A percentile compares a stretch with the other conserved stretches of the same genome.
Conservation (phyloP, 2,797 vertebrate genomes). For the Sarcophilus harrisii region DNA sequence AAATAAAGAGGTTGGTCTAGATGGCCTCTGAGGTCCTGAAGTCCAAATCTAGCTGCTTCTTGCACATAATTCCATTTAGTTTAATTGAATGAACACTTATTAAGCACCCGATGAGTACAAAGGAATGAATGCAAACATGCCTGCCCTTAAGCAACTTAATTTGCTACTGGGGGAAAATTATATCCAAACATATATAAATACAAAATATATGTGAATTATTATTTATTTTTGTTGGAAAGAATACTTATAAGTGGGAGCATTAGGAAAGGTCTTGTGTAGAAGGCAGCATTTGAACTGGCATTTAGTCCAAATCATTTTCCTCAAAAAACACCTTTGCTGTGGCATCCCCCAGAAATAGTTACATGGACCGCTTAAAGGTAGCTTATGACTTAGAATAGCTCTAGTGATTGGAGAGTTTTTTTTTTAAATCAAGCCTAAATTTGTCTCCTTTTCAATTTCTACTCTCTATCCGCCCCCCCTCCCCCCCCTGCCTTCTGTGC, state of each 20-base stretch:
- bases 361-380: neutral
- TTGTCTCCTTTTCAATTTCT: neutral
- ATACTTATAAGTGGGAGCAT: neutral
- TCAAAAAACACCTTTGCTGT: neutral
- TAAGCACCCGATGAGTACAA: neutral
- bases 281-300: neutral
- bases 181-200: neutral
- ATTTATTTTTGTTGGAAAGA: neutral
- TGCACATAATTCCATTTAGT: neutral
- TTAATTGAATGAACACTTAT: neutral
- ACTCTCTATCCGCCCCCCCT: neutral
- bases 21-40: neutral
- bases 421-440: neutral
- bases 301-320: neutral
- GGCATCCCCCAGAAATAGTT: neutral
- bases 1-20: neutral
- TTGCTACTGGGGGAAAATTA: neutral
- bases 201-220: neutral
- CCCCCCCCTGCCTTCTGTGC: neutral
- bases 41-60: neutral
- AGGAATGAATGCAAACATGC: neutral
- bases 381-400: neutral
- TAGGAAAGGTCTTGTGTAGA: neutral
- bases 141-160: neutral
- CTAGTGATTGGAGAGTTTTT: neutral